Evolutionary conservation across 2,113 vertebrate genomes (phyloP).

Genomic region (Prunella fulvescens): DNA sequence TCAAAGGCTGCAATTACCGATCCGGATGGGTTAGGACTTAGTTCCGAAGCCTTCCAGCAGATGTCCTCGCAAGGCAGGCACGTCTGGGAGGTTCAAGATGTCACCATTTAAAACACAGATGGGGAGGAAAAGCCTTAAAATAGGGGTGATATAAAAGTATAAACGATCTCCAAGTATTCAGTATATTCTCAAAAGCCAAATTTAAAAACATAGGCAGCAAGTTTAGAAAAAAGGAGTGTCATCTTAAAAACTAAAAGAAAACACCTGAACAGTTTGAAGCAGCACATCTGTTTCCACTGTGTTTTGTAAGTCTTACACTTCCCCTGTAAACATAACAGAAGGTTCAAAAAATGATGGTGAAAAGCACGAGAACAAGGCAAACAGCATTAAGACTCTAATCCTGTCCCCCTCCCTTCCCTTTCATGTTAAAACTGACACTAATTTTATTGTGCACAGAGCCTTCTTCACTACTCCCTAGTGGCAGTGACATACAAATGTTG

Average conservation of each 20-base stretch:
- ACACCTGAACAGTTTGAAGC: not conserved
- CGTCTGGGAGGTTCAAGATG: not conserved
- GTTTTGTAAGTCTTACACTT: not conserved
- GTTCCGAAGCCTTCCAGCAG: conserved; percentile 20
- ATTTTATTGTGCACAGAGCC: not conserved
- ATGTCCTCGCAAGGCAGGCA: not conserved
- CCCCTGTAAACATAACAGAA: not conserved
- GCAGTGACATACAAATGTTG: not conserved
- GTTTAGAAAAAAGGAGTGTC: not conserved
- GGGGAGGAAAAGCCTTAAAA: not conserved
- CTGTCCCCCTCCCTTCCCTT: not conserved
- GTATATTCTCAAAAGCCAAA: not conserved
- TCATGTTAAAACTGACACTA: not conserved
- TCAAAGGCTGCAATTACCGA: not conserved
- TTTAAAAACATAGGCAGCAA: not conserved
- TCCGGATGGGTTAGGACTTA: not conserved
- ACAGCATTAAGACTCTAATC: not conserved
- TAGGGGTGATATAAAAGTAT: not conserved
- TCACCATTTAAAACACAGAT: not conserved
- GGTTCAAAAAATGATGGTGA: not conserved
- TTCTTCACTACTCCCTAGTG: not conserved
- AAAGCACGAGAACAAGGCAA: not conserved
- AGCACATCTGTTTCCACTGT: not conserved
- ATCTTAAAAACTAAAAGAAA: not conserved
- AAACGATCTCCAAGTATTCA: not conserved